Base-by-base conservation (phyloP, 1,140 invertebrate species). In the Musca domestica region DNA sequence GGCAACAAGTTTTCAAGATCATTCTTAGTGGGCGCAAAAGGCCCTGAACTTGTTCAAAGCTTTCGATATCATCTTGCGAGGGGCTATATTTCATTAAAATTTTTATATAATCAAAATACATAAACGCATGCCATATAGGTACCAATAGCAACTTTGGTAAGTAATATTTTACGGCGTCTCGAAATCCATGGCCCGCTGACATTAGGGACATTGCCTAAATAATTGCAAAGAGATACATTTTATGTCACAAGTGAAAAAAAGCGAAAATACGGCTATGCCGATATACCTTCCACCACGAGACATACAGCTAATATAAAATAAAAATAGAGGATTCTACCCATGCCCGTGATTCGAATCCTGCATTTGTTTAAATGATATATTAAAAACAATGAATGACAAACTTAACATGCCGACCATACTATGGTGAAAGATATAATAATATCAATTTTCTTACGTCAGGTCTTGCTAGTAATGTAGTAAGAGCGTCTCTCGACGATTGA, bases 141-240 rank as follows among this genome's bases (percentile, higher is more conserved):
- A 93, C 91, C 74, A 96, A 86, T 52, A 99, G 87, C 71, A 99
- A 85, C 83, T 95, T 94, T 66, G 98, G 98, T 75, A 99, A 85
- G 83, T 98, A 97, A 87, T 99, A 99, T 84, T 97, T 97, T 47
- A 98, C 91, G 30, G 96, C 95, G 78, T 98, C 91, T 46, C 90
- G 90, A 83, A 98, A 98, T 14, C 95, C 95, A 81, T 96, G 93
- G 0, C 95, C 95, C 48, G 92, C 93, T 25, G 92, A 92, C 75
- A 91, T 88, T 67, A 95, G 83, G 0, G 80, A 77, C 52, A 73
- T 72, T 12, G 80, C 80, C 77, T 81, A 51, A 1, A 41, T 41
- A 41, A 5, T 9, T 41, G 10, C 12, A 41, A 10, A 10, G 10
- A 12, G 12, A 41, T 41, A 12, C 6, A 10, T 41, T 41, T 41